Percentiles rank a stretch among this genome's conserved stretches.
phyloP scores from a whole-genome alignment of 2,797 vertebrate species.

The Trachops cirrhosus region DNA sequence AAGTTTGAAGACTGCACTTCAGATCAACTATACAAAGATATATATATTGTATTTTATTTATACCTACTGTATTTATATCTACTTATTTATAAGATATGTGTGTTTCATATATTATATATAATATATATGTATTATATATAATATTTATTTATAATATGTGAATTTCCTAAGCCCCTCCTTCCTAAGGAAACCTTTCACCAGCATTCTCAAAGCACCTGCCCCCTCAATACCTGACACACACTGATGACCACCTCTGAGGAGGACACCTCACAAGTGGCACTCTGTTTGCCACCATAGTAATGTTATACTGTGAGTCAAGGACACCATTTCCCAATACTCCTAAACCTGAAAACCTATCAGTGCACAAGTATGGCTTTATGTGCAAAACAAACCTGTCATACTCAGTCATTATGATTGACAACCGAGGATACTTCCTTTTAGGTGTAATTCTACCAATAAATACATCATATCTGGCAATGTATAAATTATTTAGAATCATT shows the following conservation, averaged over 20 bases:
- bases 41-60: neutral
- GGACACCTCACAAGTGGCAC: rapidly evolving
- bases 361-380: neutral
- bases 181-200: neutral
- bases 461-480: neutral
- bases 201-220: neutral
- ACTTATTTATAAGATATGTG: neutral
- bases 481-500: neutral
- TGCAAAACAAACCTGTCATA: neutral
- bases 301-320: neutral
- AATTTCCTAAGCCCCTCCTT: neutral
- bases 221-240: neutral
- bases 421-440: neutral
- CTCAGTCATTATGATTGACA: neutral
- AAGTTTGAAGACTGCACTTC: neutral
- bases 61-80: neutral
- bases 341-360: neutral
- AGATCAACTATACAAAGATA: neutral
- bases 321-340: neutral
- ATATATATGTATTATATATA: neutral
- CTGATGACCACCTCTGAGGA: neutral
- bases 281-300: no score
- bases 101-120: neutral
- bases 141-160: neutral
- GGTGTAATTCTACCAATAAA: neutral